Conservation (phyloP, 2,888 invertebrate species). For the Drosophila mulleri region DNA sequence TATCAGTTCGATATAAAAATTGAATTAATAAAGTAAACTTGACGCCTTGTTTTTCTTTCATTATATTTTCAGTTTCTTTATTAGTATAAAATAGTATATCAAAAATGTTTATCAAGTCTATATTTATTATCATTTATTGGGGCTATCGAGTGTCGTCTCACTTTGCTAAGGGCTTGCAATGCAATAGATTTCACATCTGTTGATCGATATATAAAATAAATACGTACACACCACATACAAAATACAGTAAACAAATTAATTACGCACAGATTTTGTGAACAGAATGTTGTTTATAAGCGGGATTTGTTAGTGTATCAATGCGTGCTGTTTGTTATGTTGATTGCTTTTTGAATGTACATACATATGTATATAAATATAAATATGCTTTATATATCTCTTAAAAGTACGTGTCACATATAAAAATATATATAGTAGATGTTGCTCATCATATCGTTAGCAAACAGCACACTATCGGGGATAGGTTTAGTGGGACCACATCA, state of each 20-base stretch:
- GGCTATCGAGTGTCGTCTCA: constrained; percentile 51
- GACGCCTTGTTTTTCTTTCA: constrained; percentile 21
- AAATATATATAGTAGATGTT: constrained; percentile 72
- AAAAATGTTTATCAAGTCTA: constrained; percentile 80
- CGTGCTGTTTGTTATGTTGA: constrained; percentile 45
- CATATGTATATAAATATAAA: constrained; percentile 65
- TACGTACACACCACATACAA: constrained; percentile 46
- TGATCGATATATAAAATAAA: constrained; percentile 62
- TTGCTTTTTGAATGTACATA: constrained; percentile 55
- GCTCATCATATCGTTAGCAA: constrained; percentile 40
- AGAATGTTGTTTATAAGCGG: constrained; percentile 51
- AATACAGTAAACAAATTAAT: constrained; percentile 53
- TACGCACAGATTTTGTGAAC: constrained; percentile 32
- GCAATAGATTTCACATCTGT: constrained; percentile 53
- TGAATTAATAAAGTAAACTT: constrained; percentile 1
- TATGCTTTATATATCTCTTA: constrained; percentile 69
- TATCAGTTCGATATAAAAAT: neutral
- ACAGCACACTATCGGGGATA: constrained; percentile 48
- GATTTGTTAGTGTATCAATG: constrained; percentile 63
- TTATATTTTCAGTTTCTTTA: constrained; percentile 66
- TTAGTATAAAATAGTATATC: constrained; percentile 79
- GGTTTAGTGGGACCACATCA: constrained; percentile 60
- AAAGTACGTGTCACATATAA: constrained; percentile 76
- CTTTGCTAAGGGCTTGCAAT: constrained; percentile 43
- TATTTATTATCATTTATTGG: constrained; percentile 78